Percentiles rank a stretch among this genome's conserved stretches.
Evolutionary conservation across 2,113 vertebrate species (phyloP).

Genomic region (Poeciliopsis occidentalis): DNA sequence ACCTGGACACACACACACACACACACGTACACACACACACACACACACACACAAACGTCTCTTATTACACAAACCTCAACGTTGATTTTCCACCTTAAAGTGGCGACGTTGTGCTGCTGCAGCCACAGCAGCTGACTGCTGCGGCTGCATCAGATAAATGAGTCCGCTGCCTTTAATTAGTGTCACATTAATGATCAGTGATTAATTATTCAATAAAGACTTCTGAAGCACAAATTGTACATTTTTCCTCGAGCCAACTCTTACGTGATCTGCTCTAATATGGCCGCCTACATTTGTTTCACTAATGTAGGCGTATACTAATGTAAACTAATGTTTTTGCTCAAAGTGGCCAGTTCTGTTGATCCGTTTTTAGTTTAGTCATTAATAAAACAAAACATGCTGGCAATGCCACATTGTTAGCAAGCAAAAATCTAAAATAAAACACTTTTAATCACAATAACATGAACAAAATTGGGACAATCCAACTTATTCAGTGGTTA

Average conservation of each 20-base stretch:
- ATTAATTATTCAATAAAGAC: constrained; percentile 6
- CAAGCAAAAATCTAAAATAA: too few relatives aligned
- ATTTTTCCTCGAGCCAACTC: not conserved
- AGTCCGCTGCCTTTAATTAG: constrained; percentile 8
- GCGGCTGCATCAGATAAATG: not conserved
- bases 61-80: not conserved
- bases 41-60: not conserved
- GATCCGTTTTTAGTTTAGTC: not conserved
- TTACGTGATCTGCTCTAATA: not conserved
- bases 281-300: too few relatives aligned
- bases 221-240: not conserved
- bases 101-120: not conserved
- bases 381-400: not conserved
- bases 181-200: not conserved
- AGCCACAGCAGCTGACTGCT: constrained; percentile 10
- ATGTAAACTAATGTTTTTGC: not conserved
- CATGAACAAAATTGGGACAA: not conserved
- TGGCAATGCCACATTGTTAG: too few relatives aligned
- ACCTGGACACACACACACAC: constrained; percentile 1
- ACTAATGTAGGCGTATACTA: too few relatives aligned
- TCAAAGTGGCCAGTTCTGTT: not conserved
- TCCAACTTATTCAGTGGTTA: not conserved
- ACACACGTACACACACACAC: constrained; percentile 1
- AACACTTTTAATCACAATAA: too few relatives aligned
- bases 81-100: not conserved